Evolutionary conservation across 2,888 invertebrate species (phyloP), one percentile per base, ranked within the genome.

Genomic region (Apodemia zela): DNA sequence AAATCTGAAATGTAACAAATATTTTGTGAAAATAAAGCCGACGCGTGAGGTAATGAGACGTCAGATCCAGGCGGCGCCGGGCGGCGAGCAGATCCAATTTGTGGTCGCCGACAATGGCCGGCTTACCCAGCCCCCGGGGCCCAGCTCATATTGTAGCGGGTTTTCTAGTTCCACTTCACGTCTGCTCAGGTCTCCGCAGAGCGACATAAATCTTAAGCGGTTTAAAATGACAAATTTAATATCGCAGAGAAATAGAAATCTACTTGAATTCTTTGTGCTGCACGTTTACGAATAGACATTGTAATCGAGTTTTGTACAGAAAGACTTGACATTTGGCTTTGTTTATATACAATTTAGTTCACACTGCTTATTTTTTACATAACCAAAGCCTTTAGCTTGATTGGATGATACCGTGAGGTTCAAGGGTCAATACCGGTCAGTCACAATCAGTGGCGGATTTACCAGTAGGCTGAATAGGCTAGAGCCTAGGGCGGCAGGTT

Each of bases 161-260:
- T n/a, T 57, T 54, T 57, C 29, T 21, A 47, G n/a, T 17, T 21
- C 13, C 54, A 57, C 25, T 2, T 29, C 54, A 25, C 54, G 25
- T 25, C 25, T 18, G 11, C 21, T 57, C 15, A 25, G 54, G n/a
- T 57, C 25, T 57, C 54, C 29, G n/a, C n/a, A 47, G 25, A 25
- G 15, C 25, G 54, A 57, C 21, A 57, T n/a, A 57, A 57, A 57
- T 57, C 54, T 57, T 57, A 57, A 57, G 54, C 29, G 54, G 29
- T 57, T 57, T 57, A 57, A 57, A 57, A 57, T 57, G 15, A 29
- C 15, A n/a, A 57, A 25, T 25, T 57, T 29, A 29, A 57, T 25
- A 25, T 57, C 25, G 29, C 29, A 7, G 15, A 57, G 8, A 29
- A 57, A 57, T 57, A 29, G 6, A 57, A 57, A 25, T 25, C 51